Percentiles rank a stretch among this genome's conserved stretches.
Conservation (phyloP, 2,888 invertebrate species). For the Diploptera punctata region DNA sequence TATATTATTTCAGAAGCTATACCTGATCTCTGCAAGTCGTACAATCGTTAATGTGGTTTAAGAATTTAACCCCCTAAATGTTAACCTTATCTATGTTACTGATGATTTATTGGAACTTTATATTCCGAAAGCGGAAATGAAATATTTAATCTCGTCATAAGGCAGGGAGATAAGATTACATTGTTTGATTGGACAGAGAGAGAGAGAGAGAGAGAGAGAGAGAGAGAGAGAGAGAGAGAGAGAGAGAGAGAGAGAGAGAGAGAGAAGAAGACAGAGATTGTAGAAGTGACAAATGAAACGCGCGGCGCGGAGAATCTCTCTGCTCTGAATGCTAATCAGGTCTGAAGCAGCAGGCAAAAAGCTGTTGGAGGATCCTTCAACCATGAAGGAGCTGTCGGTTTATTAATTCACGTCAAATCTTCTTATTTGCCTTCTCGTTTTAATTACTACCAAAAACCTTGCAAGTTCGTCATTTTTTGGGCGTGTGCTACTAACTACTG, state of each 20-base stretch:
- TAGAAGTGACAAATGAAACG: not conserved
- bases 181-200: constrained; percentile 7
- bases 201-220: not conserved
- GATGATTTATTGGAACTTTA: constrained; percentile 9
- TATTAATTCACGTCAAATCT: not conserved
- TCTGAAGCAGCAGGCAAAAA: not conserved
- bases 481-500: too few species aligned
- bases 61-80: not conserved
- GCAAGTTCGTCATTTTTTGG: too few species aligned
- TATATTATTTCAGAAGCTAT: too few species aligned
- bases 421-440: not conserved
- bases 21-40: too few species aligned
- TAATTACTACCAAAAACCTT: not conserved
- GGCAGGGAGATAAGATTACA: constrained; percentile 1
- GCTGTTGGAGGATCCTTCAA: not conserved
- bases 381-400: not conserved
- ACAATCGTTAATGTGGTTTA: too few species aligned
- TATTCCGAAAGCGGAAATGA: constrained; percentile 5
- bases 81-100: not conserved
- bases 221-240: constrained; percentile 17
- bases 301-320: not conserved
- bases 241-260: constrained; percentile 2
- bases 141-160: constrained; percentile 17
- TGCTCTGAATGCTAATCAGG: constrained; percentile 16
- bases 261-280: not conserved